Percentiles rank a stretch among this genome's conserved stretches.
phyloP scores from a whole-genome alignment of 1,140 invertebrate genomes.

The Saccostrea echinata region DNA sequence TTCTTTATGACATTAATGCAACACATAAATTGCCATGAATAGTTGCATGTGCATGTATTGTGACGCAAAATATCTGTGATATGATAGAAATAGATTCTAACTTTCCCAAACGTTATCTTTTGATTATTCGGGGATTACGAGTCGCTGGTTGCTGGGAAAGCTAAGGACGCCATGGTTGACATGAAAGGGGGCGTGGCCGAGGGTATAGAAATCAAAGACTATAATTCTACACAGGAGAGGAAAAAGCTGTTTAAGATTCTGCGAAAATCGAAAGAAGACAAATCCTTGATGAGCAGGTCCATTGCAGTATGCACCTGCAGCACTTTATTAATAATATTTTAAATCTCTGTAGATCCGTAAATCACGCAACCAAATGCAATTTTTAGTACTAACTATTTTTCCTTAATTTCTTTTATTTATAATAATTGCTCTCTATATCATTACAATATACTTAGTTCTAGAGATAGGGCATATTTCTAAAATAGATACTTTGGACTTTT shows the following conservation, averaged over 20 bases:
- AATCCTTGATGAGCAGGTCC: slow-evolving; percentile 81
- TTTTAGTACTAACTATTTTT: no score
- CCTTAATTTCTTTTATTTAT: no score
- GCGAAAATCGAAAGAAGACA: slow-evolving; percentile 77
- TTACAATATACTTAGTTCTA: no score
- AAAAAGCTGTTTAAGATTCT: slow-evolving; percentile 79
- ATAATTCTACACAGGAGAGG: slow-evolving; percentile 64
- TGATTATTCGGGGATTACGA: slow-evolving; percentile 77
- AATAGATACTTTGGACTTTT: no score
- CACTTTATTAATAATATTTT: no score
- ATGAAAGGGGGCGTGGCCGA: slow-evolving; percentile 76
- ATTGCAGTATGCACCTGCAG: slow-evolving; percentile 73
- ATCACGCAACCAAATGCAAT: no score
- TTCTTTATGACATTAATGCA: no score
- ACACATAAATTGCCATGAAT: background rate
- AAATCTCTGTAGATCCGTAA: no score
- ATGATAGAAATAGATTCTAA: background rate
- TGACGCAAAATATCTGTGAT: background rate
- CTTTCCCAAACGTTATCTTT: background rate
- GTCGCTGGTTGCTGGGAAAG: slow-evolving; percentile 72
- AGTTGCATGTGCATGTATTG: background rate
- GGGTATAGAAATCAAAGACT: slow-evolving; percentile 68
- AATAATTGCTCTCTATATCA: no score
- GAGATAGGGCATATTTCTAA: no score
- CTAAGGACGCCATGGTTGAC: slow-evolving; percentile 76